Conservation (phyloP, 2,888 invertebrate species). For the Mimas tiliae region DNA sequence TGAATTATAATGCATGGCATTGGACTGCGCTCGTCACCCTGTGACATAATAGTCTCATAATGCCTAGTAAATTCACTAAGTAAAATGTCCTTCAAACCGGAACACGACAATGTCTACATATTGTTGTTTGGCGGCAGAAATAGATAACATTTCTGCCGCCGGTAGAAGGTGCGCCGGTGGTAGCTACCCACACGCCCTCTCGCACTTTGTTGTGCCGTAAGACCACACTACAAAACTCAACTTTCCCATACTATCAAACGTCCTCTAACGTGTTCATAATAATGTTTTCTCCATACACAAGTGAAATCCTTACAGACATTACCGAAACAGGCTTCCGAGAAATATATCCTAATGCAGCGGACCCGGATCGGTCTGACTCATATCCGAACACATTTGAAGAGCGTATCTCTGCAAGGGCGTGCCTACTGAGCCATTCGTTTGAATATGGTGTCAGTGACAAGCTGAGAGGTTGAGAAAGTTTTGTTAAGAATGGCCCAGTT, state of each 20-base stretch:
- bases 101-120: no score
- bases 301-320: conserved; percentile 13
- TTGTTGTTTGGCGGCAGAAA: no score
- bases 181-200: no score
- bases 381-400: conserved; percentile 35
- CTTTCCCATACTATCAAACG: conserved; percentile 9
- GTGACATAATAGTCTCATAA: no score
- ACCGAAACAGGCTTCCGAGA: conserved; percentile 21
- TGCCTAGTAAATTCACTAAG: no score
- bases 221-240: not conserved
- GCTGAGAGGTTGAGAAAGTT: conserved; percentile 14
- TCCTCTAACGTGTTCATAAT: conserved; percentile 9
- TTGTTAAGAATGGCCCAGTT: no score
- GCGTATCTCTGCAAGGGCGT: conserved; percentile 40
- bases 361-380: conserved; percentile 33
- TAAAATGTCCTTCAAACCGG: no score
- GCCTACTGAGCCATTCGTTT: conserved; percentile 36
- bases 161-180: no score
- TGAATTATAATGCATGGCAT: no score
- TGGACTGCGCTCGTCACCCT: no score
- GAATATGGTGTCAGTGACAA: conserved; percentile 30
- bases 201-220: no score
- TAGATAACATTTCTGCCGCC: no score
- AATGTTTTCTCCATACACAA: not conserved
- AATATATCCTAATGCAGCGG: conserved; percentile 27